Evolutionary conservation across 2,888 invertebrate genomes (phyloP).

Genomic region (Anticlea derivata): DNA sequence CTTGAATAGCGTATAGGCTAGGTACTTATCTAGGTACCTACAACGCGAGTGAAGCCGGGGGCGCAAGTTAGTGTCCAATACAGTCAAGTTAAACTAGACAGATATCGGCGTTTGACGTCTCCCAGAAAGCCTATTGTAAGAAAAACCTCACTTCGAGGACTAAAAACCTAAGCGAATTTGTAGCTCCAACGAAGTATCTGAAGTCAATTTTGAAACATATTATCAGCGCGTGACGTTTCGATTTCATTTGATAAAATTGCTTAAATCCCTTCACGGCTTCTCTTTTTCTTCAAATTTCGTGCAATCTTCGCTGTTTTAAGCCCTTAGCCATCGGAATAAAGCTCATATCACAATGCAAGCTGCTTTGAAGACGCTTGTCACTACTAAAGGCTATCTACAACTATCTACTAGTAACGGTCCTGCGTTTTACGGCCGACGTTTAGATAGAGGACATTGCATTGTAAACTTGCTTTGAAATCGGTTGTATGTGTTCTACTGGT

Average conservation of each 20-base stretch:
- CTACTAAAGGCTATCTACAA: slow-evolving; percentile 17
- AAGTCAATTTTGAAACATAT: slow-evolving; percentile 2
- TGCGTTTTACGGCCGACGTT: slow-evolving; percentile 20
- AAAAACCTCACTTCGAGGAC: too few relatives aligned
- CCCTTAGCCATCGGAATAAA: background rate
- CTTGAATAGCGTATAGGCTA: too few relatives aligned
- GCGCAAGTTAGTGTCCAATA: too few relatives aligned
- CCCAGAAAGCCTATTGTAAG: too few relatives aligned
- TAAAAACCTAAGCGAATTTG: background rate
- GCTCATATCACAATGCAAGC: background rate
- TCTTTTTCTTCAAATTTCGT: background rate
- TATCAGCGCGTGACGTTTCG: background rate
- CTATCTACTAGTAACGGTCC: slow-evolving; percentile 18
- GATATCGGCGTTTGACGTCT: too few relatives aligned
- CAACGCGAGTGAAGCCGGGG: too few relatives aligned
- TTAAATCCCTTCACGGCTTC: background rate
- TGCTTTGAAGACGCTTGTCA: background rate
- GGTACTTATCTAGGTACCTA: too few relatives aligned
- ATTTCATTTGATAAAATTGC: background rate
- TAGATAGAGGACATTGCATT: slow-evolving; percentile 20
- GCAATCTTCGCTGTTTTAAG: background rate
- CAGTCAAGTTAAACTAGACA: too few relatives aligned
- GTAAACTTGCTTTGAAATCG: slow-evolving; percentile 15
- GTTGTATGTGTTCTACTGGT: slow-evolving; percentile 23
- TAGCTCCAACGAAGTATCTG: background rate